phyloP scores from a whole-genome alignment of 1,140 invertebrate species.

The Asobara japonica region DNA sequence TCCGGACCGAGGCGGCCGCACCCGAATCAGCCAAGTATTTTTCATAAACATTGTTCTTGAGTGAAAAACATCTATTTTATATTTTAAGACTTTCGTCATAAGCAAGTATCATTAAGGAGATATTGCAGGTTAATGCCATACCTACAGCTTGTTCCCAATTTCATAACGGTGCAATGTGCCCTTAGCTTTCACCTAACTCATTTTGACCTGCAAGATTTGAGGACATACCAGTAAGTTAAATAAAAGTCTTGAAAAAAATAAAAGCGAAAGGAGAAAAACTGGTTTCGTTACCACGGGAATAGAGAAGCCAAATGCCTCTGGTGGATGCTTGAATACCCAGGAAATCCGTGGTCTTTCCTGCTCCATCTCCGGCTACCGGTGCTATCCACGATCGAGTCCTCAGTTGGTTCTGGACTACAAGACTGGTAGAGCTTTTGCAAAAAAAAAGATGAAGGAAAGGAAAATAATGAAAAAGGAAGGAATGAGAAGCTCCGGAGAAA shows the following conservation, averaged over 20 bases:
- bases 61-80: no score
- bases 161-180: no score
- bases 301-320: slow-evolving; percentile 24
- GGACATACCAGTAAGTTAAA: neutral
- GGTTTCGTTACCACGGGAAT: slow-evolving; percentile 21
- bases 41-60: no score
- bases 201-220: no score
- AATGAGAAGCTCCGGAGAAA: no score
- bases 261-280: neutral
- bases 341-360: slow-evolving; percentile 30
- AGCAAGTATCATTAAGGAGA: no score
- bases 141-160: no score
- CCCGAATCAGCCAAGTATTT: no score
- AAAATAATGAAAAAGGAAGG: neutral
- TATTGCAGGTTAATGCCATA: no score
- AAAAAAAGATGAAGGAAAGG: neutral
- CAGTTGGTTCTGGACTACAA: neutral
- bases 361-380: slow-evolving; percentile 16
- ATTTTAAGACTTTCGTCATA: no score
- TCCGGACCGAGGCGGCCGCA: no score
- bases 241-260: neutral
- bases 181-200: no score
- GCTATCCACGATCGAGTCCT: slow-evolving; percentile 10
- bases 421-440: neutral
- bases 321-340: slow-evolving; percentile 31